These are phyloP conservation scores for Drosophila ercepeae DNA, from an alignment of 1,140 invertebrate genomes.

Conservation along the genomic window DNA sequence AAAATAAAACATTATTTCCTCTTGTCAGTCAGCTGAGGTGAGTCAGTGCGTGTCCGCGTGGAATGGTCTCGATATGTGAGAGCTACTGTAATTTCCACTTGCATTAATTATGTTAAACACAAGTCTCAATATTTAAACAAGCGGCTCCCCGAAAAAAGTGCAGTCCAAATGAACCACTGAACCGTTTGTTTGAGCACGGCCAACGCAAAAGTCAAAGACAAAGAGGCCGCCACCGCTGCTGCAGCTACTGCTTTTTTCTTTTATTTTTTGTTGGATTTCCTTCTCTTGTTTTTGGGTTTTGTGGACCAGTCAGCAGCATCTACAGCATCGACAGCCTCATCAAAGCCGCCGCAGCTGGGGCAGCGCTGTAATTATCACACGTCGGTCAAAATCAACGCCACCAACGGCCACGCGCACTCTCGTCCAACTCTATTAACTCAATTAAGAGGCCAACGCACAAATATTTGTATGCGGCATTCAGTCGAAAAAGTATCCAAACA, in stretches of 20 bases:
- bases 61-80: background rate
- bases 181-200: conserved; percentile 77
- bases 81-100: conserved; percentile 71
- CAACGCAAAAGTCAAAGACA: conserved; percentile 55
- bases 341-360: conserved; percentile 69
- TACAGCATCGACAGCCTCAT: conserved; percentile 49
- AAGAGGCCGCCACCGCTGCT: conserved; percentile 36
- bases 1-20: conserved; percentile 44
- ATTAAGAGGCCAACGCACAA: conserved; percentile 68
- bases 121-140: conserved; percentile 79
- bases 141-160: conserved; percentile 55
- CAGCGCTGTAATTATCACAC: conserved; percentile 74
- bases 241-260: conserved; percentile 9
- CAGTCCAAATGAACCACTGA: conserved; percentile 70
- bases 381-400: conserved; percentile 74
- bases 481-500: conserved; percentile 79
- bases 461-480: conserved; percentile 78
- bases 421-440: conserved; percentile 73
- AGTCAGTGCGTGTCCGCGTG: background rate
- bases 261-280: background rate
- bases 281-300: conserved; percentile 1
- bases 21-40: conserved; percentile 3
- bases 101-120: conserved; percentile 79
- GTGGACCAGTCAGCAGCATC: conserved; percentile 24
- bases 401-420: conserved; percentile 63